A percentile compares a stretch with the other conserved stretches of the same genome.
Conservation (phyloP, 2,888 invertebrate genomes). For the Phania funesta region DNA sequence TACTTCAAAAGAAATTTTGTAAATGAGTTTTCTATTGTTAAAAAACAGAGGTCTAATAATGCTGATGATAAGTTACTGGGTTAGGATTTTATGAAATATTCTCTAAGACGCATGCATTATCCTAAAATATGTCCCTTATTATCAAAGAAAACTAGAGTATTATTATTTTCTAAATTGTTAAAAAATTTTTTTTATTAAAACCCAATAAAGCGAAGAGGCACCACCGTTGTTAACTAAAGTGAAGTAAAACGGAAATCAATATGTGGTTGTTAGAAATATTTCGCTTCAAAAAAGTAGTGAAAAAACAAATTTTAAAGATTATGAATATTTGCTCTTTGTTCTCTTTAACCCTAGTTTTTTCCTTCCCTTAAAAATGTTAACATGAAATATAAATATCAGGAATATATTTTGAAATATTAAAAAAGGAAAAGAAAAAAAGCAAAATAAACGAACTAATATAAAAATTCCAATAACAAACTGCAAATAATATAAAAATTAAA, state of each 20-base stretch:
- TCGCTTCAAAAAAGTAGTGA: conserved; percentile 13
- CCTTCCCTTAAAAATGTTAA: conserved; percentile 1
- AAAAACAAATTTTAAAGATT: conserved; percentile 33
- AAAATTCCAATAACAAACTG: conserved; percentile 61
- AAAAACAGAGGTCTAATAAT: too few species aligned
- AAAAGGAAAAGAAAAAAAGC: conserved; percentile 24
- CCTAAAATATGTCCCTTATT: too few species aligned
- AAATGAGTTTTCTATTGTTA: too few species aligned
- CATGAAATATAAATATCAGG: too few species aligned
- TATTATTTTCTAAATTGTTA: conserved; percentile 47
- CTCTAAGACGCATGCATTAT: too few species aligned
- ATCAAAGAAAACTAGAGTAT: too few species aligned
- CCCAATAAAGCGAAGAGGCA: conserved; percentile 1
- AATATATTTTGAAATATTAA: conserved; percentile 2
- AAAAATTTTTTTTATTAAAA: conserved; percentile 58
- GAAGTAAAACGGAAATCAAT: conserved; percentile 65
- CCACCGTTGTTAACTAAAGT: conserved; percentile 35
- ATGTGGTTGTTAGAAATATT: conserved; percentile 51
- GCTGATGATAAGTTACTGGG: too few species aligned
- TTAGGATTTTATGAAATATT: too few species aligned
- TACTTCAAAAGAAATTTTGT: too few species aligned
- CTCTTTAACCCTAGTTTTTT: conserved; percentile 25
- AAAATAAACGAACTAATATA: conserved; percentile 51
- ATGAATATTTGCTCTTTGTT: conserved; percentile 29
- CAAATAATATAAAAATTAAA: conserved; percentile 8